Conservation (phyloP, 2,797 vertebrate genomes). For the Xenentodon cancila region DNA sequence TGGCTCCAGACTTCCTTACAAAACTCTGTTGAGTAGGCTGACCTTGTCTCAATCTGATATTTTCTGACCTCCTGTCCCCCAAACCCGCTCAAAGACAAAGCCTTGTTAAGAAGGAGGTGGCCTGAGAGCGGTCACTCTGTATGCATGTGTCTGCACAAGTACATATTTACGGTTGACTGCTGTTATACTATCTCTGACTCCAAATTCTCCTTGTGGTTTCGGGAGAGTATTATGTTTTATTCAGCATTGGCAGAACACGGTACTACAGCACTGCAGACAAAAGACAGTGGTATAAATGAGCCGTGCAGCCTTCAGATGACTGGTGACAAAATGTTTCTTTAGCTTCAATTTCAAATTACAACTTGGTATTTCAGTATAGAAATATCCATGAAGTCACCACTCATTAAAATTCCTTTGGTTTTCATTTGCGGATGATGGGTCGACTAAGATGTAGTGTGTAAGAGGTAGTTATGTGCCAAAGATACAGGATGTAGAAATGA, state of each 20-base stretch:
- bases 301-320: too few relatives aligned
- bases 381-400: too few relatives aligned
- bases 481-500: too few relatives aligned
- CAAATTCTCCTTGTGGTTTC: slow-evolving; percentile 46
- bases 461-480: too few relatives aligned
- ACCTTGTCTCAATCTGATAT: slow-evolving; percentile 71
- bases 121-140: slow-evolving; percentile 35
- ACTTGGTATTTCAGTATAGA: too few relatives aligned
- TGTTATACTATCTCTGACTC: slow-evolving; percentile 16
- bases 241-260: slow-evolving; percentile 22
- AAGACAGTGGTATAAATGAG: too few relatives aligned
- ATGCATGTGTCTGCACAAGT: slow-evolving; percentile 2
- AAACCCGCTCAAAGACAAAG: slow-evolving; percentile 66
- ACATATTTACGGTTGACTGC: slow-evolving; percentile 16
- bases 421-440: too few relatives aligned
- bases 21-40: slow-evolving; percentile 70
- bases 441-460: too few relatives aligned
- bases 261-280: background rate
- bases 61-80: slow-evolving; percentile 62
- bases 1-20: slow-evolving; percentile 80
- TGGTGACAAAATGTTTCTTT: too few relatives aligned
- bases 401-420: too few relatives aligned
- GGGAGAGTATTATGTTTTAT: slow-evolving; percentile 32
- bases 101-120: slow-evolving; percentile 64
- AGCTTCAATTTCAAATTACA: too few relatives aligned